phyloP scores from a whole-genome alignment of 2,797 vertebrate species.

The Acomys russatus region DNA sequence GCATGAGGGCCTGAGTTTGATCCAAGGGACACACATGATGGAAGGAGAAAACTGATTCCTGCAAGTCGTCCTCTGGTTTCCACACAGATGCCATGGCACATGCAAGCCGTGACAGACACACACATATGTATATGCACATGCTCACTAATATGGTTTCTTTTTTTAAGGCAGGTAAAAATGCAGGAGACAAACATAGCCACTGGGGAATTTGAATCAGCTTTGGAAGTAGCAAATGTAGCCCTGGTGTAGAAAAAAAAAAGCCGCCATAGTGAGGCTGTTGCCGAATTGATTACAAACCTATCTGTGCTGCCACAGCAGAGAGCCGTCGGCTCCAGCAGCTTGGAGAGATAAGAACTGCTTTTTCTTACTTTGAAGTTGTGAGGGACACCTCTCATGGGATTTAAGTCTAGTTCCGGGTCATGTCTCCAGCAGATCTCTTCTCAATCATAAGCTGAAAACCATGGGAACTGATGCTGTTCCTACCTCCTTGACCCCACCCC shows the following conservation, averaged over 20 bases:
- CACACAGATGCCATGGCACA: neutral
- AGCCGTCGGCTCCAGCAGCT: neutral
- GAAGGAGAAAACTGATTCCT: neutral
- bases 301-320: neutral
- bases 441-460: neutral
- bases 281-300: neutral
- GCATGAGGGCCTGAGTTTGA: neutral
- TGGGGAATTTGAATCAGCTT: neutral
- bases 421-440: neutral
- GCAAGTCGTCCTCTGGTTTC: neutral
- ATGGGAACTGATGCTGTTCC: neutral
- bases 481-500: accelerated
- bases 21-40: no score
- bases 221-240: neutral
- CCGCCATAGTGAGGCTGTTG: accelerated
- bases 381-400: neutral
- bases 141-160: neutral
- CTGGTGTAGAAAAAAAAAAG: neutral
- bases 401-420: neutral
- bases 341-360: neutral
- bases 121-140: neutral
- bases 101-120: neutral
- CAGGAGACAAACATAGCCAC: neutral
- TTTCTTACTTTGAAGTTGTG: neutral
- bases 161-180: neutral